These are phyloP conservation scores for Hipparchia semele DNA, from an alignment of 2,888 invertebrate species.

Conservation along the genomic window DNA sequence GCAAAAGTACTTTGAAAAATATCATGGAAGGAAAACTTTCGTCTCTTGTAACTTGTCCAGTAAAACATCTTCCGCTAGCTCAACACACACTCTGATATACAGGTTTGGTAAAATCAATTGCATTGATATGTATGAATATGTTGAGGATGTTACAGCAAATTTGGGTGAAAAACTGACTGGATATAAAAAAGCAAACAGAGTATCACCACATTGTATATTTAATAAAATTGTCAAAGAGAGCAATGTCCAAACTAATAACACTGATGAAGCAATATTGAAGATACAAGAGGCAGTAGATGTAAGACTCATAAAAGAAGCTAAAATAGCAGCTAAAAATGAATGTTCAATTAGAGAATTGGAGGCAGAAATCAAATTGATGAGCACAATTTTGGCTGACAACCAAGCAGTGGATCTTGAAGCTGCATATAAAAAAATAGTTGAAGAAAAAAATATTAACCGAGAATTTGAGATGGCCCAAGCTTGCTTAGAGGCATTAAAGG, in stretches of 20 bases:
- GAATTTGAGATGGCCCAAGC: slow-evolving; percentile 72
- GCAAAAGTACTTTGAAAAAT: slow-evolving; percentile 80
- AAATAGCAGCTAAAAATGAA: slow-evolving; percentile 71
- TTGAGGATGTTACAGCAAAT: slow-evolving; percentile 81
- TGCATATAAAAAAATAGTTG: slow-evolving; percentile 58
- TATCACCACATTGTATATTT: slow-evolving; percentile 67
- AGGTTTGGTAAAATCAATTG: slow-evolving; percentile 84
- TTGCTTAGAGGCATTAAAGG: slow-evolving; percentile 67
- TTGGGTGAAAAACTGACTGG: slow-evolving; percentile 77
- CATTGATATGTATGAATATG: slow-evolving; percentile 79
- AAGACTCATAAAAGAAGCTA: slow-evolving; percentile 68
- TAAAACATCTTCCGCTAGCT: slow-evolving; percentile 73
- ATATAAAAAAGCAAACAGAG: slow-evolving; percentile 66
- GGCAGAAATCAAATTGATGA: slow-evolving; percentile 76
- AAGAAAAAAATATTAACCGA: slow-evolving; percentile 59
- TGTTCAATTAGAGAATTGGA: slow-evolving; percentile 68
- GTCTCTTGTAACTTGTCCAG: slow-evolving; percentile 84
- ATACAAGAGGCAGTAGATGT: slow-evolving; percentile 74
- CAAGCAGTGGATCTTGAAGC: slow-evolving; percentile 62
- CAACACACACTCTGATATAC: slow-evolving; percentile 85
- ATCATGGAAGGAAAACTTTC: slow-evolving; percentile 83
- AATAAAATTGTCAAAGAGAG: slow-evolving; percentile 71
- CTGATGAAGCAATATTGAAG: slow-evolving; percentile 68
- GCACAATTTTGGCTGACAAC: slow-evolving; percentile 67
- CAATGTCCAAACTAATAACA: slow-evolving; percentile 64